Evolutionary conservation across 2,797 vertebrate species (phyloP).

Genomic region (Capromys pilorides): DNA sequence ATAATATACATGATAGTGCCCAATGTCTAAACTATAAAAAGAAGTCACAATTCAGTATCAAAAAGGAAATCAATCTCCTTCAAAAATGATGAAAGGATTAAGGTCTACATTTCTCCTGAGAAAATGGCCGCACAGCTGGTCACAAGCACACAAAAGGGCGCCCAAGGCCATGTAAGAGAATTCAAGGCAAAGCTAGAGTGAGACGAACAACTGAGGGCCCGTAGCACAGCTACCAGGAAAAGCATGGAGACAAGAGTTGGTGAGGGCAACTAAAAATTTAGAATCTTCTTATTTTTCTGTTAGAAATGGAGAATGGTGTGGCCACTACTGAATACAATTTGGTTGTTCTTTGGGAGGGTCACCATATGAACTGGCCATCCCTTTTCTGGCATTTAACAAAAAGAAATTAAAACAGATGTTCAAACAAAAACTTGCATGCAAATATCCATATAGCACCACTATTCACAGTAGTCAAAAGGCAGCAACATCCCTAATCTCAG

Average conservation of each 20-base stretch:
- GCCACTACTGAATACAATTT: neutral
- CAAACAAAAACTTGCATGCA: neutral
- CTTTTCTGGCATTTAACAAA: neutral
- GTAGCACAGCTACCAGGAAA: neutral
- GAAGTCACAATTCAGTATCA: neutral
- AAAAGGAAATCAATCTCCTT: neutral
- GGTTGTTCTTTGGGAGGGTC: neutral
- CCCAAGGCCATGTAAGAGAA: neutral
- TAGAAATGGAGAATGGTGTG: neutral
- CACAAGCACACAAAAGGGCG: neutral
- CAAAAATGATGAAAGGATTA: neutral
- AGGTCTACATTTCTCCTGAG: conserved; percentile 5
- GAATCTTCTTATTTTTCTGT: neutral
- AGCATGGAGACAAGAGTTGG: neutral
- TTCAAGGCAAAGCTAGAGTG: neutral
- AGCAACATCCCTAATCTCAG: neutral
- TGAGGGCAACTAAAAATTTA: neutral
- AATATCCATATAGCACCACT: conserved; percentile 10
- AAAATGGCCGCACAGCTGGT: neutral
- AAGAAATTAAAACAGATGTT: conserved; percentile 16
- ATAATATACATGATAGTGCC: neutral
- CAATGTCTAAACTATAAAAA: conserved; percentile 29
- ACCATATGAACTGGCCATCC: neutral
- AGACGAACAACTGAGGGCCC: neutral
- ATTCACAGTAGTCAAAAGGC: neutral